Conservation (phyloP, 2,888 invertebrate species). For the Ormyrus nitidulus region DNA sequence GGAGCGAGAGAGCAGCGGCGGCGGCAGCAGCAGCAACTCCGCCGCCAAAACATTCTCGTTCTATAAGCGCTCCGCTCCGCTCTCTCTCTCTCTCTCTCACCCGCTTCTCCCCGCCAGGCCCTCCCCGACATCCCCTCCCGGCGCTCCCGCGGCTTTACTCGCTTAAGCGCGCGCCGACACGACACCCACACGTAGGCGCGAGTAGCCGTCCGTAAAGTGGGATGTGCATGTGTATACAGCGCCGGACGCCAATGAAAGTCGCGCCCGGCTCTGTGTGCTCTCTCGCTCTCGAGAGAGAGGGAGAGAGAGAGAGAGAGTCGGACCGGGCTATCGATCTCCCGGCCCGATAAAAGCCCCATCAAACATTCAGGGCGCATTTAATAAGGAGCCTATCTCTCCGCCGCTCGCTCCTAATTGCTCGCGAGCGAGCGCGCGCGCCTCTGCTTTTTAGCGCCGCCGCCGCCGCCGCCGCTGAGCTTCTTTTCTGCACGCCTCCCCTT, state of each 20-base stretch:
- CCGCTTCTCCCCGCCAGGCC: conserved; percentile 48
- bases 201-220: too few species aligned
- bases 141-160: conserved; percentile 38
- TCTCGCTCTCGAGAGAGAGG: background rate
- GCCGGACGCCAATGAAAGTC: conserved; percentile 53
- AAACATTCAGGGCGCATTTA: conserved; percentile 57
- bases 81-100: too few species aligned
- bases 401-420: conserved; percentile 18
- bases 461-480: too few species aligned
- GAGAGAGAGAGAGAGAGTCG: background rate
- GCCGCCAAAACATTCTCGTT: conserved; percentile 61
- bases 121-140: conserved; percentile 42
- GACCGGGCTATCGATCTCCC: conserved; percentile 52
- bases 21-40: background rate
- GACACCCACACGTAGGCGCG: conserved; percentile 11
- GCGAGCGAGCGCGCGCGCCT: background rate
- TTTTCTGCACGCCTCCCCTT: too few species aligned
- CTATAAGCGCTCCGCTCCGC: too few species aligned
- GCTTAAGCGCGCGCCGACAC: conserved; percentile 50
- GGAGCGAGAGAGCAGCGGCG: background rate
- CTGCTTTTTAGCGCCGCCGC: background rate
- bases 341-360: conserved; percentile 56
- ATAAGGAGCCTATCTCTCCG: conserved; percentile 47
- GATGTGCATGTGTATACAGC: background rate
- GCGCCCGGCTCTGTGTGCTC: conserved; percentile 6